Evolutionary conservation across 2,113 vertebrate genomes (phyloP).

Genomic region (Rhea pennata): DNA sequence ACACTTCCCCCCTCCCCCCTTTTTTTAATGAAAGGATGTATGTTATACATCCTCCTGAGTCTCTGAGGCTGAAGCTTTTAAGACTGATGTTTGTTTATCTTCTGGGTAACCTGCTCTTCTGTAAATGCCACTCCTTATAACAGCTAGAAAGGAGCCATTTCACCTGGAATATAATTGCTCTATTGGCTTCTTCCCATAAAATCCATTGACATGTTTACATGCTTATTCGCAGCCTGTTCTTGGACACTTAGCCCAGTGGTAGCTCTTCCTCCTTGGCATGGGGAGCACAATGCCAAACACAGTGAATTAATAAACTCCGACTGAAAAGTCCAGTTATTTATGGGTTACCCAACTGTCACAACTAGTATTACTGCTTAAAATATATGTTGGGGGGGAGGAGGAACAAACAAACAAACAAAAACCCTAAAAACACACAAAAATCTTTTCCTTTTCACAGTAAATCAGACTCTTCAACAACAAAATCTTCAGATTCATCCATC

Average conservation of each 20-base stretch:
- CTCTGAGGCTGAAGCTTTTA: not conserved
- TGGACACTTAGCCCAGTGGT: accelerated
- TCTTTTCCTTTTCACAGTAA: constrained; percentile 61
- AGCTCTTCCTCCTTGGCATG: not conserved
- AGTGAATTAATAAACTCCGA: not conserved
- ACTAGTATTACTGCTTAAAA: not conserved
- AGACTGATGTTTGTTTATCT: not conserved
- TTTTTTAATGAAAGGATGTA: not conserved
- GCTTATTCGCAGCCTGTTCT: not conserved
- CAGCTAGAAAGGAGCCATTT: not conserved
- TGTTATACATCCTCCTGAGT: not conserved
- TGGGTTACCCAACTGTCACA: not conserved
- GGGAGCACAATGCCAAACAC: not conserved
- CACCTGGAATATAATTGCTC: not conserved
- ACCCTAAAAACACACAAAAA: not conserved
- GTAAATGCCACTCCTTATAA: not conserved
- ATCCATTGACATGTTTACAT: not conserved
- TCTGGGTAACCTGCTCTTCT: not conserved
- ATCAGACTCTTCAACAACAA: not conserved
- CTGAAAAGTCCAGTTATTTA: not conserved
- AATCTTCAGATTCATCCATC: not conserved
- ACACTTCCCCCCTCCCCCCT: too few species aligned
- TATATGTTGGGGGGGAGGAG: not conserved
- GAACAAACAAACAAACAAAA: too few species aligned
- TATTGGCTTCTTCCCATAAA: not conserved